Conservation (phyloP, 2,113 vertebrate species). For the Heterocephalus glaber region DNA sequence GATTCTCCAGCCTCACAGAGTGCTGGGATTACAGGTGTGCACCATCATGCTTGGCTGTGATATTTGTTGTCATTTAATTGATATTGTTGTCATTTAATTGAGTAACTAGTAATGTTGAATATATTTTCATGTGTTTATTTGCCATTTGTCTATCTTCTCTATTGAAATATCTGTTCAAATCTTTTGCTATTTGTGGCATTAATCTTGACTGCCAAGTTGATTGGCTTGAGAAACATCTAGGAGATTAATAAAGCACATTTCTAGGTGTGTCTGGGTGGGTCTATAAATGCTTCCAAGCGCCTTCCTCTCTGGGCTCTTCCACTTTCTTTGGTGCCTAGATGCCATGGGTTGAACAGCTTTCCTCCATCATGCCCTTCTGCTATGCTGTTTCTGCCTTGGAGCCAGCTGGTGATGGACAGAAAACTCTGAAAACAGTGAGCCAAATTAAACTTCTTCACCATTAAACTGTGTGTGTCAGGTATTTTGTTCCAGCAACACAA, state of each 20-base stretch:
- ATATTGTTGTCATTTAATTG: background rate
- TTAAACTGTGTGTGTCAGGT: background rate
- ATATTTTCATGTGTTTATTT: background rate
- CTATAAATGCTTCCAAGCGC: background rate
- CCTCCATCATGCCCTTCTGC: background rate
- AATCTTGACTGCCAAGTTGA: background rate
- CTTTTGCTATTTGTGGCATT: background rate
- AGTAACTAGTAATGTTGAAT: background rate
- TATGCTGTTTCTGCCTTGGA: background rate
- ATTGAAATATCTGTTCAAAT: background rate
- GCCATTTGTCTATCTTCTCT: background rate
- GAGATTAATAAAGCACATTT: background rate
- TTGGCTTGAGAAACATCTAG: background rate
- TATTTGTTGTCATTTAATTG: too few relatives aligned
- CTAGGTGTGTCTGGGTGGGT: background rate
- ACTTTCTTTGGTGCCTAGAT: background rate
- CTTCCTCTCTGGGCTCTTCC: background rate
- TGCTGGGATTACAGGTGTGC: background rate
- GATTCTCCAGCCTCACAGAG: background rate
- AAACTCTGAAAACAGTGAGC: background rate
- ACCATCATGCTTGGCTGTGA: background rate
- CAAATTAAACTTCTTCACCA: background rate
- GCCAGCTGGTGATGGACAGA: background rate
- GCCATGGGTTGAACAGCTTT: background rate
- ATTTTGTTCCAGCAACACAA: background rate